Evolutionary conservation across 2,113 vertebrate genomes (phyloP).

Genomic region (Cyrtonyx montezumae): DNA sequence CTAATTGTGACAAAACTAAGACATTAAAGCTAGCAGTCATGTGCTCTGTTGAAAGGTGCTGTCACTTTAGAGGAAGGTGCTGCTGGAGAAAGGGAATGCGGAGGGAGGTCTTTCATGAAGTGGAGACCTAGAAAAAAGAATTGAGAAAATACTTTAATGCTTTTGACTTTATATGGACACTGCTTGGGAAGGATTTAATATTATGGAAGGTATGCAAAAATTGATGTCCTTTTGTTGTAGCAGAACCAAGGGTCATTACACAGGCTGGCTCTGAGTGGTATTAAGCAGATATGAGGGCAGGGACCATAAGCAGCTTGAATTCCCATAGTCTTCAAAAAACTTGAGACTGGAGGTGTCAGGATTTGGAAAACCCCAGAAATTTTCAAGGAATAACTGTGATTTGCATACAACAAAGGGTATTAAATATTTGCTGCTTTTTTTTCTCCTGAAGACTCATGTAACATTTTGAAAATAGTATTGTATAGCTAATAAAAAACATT

Average conservation of each 20-base stretch:
- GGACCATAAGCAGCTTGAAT: background rate
- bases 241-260: background rate
- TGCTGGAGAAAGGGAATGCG: background rate
- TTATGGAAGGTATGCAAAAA: fast-evolving
- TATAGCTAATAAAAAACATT: background rate
- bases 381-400: background rate
- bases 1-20: conserved; percentile 17
- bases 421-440: background rate
- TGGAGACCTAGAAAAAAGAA: background rate
- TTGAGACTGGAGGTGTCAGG: background rate
- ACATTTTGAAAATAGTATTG: background rate
- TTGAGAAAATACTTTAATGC: background rate
- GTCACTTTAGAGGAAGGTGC: background rate
- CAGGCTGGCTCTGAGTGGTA: background rate
- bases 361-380: background rate
- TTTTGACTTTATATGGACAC: background rate
- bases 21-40: background rate
- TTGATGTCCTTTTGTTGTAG: fast-evolving
- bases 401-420: background rate
- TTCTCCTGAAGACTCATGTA: fast-evolving
- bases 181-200: background rate
- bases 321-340: background rate
- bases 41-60: background rate
- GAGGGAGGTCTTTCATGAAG: background rate
- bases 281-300: background rate